These are phyloP conservation scores for Pyrocoelia pectoralis DNA, from an alignment of 2,888 invertebrate species.

Conservation along the genomic window DNA sequence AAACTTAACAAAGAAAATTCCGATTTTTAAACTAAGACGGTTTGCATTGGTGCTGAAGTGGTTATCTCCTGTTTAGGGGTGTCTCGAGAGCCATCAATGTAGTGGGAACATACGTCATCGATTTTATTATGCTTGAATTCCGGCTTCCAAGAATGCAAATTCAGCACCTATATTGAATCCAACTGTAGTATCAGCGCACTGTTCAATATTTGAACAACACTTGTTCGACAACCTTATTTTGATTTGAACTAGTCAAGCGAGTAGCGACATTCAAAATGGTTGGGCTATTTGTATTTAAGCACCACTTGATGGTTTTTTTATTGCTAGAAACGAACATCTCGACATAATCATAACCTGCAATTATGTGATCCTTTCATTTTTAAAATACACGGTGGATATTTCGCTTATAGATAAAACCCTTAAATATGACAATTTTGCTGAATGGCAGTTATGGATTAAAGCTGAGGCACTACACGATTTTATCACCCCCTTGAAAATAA, in stretches of 20 bases:
- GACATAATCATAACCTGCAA: no score
- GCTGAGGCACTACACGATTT: no score
- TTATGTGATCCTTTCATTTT: no score
- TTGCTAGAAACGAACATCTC: not conserved
- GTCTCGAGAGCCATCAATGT: slow-evolving; percentile 1
- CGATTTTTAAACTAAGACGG: not conserved
- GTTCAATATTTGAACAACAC: slow-evolving; percentile 1
- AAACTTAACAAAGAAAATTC: no score
- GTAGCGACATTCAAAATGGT: not conserved
- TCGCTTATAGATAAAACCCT: no score
- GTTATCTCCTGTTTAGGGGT: slow-evolving; percentile 1
- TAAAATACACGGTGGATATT: no score
- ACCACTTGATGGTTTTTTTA: not conserved
- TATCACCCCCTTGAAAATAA: no score
- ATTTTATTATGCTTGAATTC: slow-evolving; percentile 1
- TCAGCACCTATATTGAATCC: slow-evolving; percentile 1
- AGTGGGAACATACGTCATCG: not conserved
- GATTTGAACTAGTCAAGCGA: not conserved
- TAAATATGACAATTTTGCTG: no score
- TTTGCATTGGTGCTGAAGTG: not conserved
- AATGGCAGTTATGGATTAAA: no score
- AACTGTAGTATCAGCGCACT: not conserved
- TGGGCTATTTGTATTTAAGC: not conserved
- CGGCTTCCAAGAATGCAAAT: not conserved
- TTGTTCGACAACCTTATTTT: slow-evolving; percentile 1